Evolutionary conservation across 2,113 vertebrate species (phyloP).

Genomic region (Meriones unguiculatus): DNA sequence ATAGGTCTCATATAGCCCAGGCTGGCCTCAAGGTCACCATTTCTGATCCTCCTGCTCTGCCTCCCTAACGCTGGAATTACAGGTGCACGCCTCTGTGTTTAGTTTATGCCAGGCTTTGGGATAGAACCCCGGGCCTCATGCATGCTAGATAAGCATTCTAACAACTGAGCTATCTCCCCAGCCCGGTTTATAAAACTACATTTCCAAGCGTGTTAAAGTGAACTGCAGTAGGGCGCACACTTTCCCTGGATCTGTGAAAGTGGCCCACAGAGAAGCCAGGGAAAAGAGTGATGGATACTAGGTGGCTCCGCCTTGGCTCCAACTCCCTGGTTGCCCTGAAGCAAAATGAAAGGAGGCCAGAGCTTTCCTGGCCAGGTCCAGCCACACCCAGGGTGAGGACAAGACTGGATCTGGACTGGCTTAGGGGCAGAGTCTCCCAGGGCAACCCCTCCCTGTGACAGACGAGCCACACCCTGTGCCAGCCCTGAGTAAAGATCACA

Average conservation of each 20-base stretch:
- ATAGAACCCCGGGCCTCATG: neutral
- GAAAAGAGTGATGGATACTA: fast-evolving
- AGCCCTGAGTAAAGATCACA: neutral
- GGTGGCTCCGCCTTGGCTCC: neutral
- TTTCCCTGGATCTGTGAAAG: neutral
- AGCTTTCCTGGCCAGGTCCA: fast-evolving
- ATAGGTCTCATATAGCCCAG: neutral
- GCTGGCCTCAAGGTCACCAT: neutral
- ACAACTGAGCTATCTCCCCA: neutral
- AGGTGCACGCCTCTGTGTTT: neutral
- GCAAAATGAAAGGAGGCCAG: neutral
- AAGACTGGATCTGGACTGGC: neutral
- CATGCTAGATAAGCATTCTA: neutral
- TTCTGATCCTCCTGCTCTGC: neutral
- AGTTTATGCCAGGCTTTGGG: neutral
- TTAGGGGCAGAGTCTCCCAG: neutral
- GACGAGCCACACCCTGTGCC: neutral
- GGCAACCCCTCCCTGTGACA: neutral
- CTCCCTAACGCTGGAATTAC: neutral
- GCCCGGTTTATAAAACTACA: neutral
- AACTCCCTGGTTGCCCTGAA: neutral
- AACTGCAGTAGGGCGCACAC: neutral
- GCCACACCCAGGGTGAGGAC: neutral
- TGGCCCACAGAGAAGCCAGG: neutral
- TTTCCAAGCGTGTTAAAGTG: neutral